Evolutionary conservation across 1,140 invertebrate species (phyloP).

Genomic region (Drosophila ogumai): DNA sequence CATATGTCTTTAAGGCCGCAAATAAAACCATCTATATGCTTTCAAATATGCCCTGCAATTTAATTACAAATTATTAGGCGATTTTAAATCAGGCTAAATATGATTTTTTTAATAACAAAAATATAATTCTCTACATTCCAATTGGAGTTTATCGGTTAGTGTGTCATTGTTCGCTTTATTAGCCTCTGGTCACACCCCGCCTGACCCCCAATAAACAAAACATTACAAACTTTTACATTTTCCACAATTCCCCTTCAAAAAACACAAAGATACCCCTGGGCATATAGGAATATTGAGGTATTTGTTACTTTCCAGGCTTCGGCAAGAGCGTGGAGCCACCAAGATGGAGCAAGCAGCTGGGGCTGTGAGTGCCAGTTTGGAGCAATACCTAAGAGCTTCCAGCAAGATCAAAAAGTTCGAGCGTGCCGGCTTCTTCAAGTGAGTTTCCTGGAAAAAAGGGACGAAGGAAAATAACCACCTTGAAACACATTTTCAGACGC

Average conservation of each 20-base stretch:
- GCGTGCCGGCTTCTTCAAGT: slow-evolving; percentile 83
- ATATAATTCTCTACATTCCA: neutral
- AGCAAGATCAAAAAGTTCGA: slow-evolving; percentile 83
- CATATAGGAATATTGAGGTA: neutral
- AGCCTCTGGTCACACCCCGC: neutral
- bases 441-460: slow-evolving; percentile 28
- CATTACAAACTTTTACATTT: slow-evolving; percentile 7
- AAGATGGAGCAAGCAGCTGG: slow-evolving; percentile 43
- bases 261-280: neutral
- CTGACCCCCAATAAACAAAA: slow-evolving; percentile 8
- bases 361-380: slow-evolving; percentile 72
- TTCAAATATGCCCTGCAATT: neutral
- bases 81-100: no score
- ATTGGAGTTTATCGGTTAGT: neutral
- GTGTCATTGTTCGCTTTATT: neutral
- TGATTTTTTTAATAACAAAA: neutral
- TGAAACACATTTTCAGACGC: slow-evolving; percentile 48
- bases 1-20: no score
- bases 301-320: neutral
- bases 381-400: slow-evolving; percentile 77
- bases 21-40: neutral
- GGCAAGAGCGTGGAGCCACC: neutral
- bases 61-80: neutral
- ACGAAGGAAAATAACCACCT: no score
- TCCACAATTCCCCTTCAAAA: neutral